Conservation (phyloP, 2,797 vertebrate species). For the Anabacerthia variegaticeps region DNA sequence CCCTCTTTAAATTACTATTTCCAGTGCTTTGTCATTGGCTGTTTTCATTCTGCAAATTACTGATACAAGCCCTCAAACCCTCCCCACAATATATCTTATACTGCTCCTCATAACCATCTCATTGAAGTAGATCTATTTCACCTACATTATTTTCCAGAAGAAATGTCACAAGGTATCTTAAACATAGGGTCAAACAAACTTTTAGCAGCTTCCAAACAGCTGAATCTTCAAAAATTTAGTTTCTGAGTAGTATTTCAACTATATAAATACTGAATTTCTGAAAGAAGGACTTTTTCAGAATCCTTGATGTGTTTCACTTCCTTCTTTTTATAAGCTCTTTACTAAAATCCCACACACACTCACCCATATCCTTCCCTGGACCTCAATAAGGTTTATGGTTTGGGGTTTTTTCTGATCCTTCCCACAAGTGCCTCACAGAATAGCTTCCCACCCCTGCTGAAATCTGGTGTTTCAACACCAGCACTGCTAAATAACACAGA, state of each 20-base stretch:
- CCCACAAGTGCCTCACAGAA: neutral
- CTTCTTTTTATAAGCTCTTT: neutral
- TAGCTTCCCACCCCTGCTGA: neutral
- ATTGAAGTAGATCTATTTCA: neutral
- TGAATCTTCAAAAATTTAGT: neutral
- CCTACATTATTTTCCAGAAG: neutral
- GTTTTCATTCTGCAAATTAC: neutral
- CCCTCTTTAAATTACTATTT: slow-evolving; percentile 2
- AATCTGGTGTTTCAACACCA: neutral
- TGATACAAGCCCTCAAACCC: neutral
- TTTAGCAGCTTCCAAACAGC: neutral
- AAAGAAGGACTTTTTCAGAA: neutral
- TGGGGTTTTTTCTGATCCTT: neutral
- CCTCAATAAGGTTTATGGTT: neutral
- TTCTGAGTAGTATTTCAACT: neutral
- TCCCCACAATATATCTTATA: neutral
- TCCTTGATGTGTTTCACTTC: neutral
- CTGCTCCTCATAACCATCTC: neutral
- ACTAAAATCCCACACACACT: neutral
- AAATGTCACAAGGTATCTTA: neutral
- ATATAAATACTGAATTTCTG: neutral
- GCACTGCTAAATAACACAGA: neutral
- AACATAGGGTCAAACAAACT: neutral
- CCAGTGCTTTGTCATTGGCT: neutral
- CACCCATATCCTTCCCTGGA: neutral